Conservation (phyloP, 1,140 invertebrate species). For the Pentalonia nigronervosa region DNA sequence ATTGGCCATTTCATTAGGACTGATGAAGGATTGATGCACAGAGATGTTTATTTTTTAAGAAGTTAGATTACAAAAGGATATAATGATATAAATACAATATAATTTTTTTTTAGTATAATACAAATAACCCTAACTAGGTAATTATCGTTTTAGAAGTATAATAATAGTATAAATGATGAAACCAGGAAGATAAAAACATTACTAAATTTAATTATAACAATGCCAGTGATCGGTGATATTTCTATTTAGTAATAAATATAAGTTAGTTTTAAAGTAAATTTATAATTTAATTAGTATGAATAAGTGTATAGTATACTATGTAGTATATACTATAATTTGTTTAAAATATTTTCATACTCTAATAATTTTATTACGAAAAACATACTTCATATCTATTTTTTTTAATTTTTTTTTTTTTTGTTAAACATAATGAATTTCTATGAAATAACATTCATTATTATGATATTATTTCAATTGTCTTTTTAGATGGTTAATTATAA, state of each 20-base stretch:
- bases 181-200: background rate
- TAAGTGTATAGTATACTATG: background rate
- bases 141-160: background rate
- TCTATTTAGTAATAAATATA: too few species aligned
- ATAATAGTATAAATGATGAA: background rate
- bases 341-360: background rate
- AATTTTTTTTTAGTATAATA: background rate
- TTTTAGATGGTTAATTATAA: background rate
- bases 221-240: too few species aligned
- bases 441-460: background rate
- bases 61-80: background rate
- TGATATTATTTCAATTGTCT: background rate
- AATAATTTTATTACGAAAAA: background rate
- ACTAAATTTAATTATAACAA: background rate
- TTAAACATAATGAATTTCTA: background rate
- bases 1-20: background rate
- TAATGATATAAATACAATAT: background rate
- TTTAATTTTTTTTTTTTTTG: too few species aligned
- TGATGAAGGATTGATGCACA: background rate
- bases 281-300: background rate
- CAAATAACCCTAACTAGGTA: background rate
- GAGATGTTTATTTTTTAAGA: background rate
- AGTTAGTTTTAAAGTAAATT: background rate
- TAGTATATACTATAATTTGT: background rate
- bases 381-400: background rate